Evolutionary conservation across 2,113 vertebrate species (phyloP).

Genomic region (Crotalus viridis): DNA sequence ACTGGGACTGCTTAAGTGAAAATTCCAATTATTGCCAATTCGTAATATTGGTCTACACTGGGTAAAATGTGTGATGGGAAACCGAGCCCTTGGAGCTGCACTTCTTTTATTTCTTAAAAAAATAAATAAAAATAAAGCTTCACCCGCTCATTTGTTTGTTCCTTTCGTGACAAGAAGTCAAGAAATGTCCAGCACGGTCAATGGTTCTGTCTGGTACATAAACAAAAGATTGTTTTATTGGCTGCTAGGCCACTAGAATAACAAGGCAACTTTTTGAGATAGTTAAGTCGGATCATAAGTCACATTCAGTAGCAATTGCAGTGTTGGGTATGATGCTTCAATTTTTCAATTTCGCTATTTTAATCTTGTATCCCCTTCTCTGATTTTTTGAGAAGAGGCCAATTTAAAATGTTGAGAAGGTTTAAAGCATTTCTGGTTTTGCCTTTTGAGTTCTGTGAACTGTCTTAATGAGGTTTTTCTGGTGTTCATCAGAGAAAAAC

Average conservation of each 20-base stretch:
- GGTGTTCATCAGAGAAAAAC: background rate
- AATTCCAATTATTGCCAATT: slow-evolving; percentile 9
- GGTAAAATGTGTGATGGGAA: slow-evolving; percentile 18
- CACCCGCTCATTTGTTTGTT: background rate
- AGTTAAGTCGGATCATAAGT: background rate
- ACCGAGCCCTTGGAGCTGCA: slow-evolving; percentile 16
- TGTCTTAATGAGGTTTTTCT: background rate
- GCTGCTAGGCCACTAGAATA: background rate
- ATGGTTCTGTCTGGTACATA: background rate
- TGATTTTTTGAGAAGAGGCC: background rate
- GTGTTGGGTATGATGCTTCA: background rate
- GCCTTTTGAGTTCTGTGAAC: background rate
- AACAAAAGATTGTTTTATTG: background rate
- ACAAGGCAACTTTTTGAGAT: background rate
- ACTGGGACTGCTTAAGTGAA: slow-evolving; percentile 10
- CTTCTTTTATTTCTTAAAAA: background rate
- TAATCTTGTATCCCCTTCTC: background rate
- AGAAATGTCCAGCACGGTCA: background rate
- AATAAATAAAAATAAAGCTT: background rate
- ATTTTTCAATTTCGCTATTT: background rate
- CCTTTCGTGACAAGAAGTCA: slow-evolving; percentile 1
- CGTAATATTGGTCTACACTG: slow-evolving; percentile 22
- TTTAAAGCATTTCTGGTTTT: background rate
- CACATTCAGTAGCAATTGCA: background rate
- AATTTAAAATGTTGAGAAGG: background rate